phyloP scores from a whole-genome alignment of 2,797 vertebrate species.

The Geotrypetes seraphini region DNA sequence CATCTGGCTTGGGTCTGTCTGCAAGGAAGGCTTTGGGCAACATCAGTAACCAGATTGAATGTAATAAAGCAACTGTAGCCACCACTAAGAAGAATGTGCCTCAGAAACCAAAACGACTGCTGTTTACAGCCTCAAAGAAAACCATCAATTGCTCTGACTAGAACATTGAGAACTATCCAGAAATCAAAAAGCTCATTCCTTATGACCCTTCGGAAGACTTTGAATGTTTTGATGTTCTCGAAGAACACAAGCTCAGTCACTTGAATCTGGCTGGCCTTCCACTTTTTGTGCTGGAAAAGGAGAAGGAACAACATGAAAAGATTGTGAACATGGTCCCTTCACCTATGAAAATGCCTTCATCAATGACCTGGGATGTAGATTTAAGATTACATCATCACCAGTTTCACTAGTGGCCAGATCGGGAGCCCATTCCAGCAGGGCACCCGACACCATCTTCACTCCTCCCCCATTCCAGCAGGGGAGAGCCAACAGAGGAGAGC shows the following conservation, averaged over 20 bases:
- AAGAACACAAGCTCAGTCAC: conserved; percentile 46
- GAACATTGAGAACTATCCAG: conserved; percentile 37
- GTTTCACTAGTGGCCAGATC: too few relatives aligned
- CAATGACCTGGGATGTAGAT: conserved; percentile 31
- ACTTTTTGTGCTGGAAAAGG: conserved; percentile 39
- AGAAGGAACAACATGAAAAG: conserved; percentile 16
- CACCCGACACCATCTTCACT: too few relatives aligned
- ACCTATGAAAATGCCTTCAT: conserved; percentile 26
- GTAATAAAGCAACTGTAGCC: conserved; percentile 15
- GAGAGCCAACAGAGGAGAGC: too few relatives aligned
- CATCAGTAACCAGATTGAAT: conserved; percentile 26
- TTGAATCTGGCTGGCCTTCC: conserved; percentile 45
- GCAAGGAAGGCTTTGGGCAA: conserved; percentile 52
- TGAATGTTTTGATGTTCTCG: conserved; percentile 55
- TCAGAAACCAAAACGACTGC: too few relatives aligned
- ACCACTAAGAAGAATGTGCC: conserved; percentile 3
- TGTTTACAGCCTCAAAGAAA: too few relatives aligned
- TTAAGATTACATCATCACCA: too few relatives aligned
- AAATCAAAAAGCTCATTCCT: conserved; percentile 57
- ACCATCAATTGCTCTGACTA: not conserved
- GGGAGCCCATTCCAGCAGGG: too few relatives aligned
- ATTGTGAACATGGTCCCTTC: conserved; percentile 25
- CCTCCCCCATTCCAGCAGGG: too few relatives aligned
- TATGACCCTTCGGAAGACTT: conserved; percentile 53
- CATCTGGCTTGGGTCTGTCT: conserved; percentile 12